Evolutionary conservation across 2,888 invertebrate species (phyloP).

Genomic region (Dicycla oo): DNA sequence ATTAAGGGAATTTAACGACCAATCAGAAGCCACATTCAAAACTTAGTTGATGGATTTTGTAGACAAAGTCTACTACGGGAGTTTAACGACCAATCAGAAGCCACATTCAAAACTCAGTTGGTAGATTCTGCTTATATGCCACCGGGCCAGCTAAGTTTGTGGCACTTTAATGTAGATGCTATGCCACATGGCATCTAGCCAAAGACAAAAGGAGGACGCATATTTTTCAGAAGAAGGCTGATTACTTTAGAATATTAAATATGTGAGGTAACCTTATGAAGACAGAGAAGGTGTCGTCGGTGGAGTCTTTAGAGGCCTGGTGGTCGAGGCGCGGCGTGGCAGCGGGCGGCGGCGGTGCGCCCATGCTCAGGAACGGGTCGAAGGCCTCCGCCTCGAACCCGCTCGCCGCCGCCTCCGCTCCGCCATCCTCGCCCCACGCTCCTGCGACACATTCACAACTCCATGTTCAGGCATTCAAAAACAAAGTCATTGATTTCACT

Average conservation of each 20-base stretch:
- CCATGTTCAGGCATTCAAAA: background rate
- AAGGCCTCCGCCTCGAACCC: slow-evolving; percentile 94
- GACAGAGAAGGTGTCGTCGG: slow-evolving; percentile 95
- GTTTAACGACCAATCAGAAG: too few species aligned
- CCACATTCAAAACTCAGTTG: too few species aligned
- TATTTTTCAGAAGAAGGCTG: background rate
- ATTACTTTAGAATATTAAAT: background rate
- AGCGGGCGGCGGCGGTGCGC: slow-evolving; percentile 93
- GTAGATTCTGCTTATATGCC: too few species aligned
- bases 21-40: too few species aligned
- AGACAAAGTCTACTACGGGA: too few species aligned
- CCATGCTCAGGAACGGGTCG: slow-evolving; percentile 95
- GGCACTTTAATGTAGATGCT: background rate
- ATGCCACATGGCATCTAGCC: background rate
- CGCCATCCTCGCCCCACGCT: slow-evolving; percentile 82
- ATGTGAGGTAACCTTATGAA: slow-evolving; percentile 91
- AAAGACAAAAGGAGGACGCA: background rate
- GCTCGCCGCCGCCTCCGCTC: slow-evolving; percentile 88
- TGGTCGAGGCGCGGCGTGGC: slow-evolving; percentile 92
- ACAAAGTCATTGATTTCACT: background rate
- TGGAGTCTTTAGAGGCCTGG: slow-evolving; percentile 94
- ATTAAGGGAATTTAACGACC: too few species aligned
- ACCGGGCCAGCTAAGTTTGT: too few species aligned
- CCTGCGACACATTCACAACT: slow-evolving; percentile 64
- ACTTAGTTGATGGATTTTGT: too few species aligned